Base-by-base conservation (phyloP, 2,113 vertebrate species). In the Pelodiscus sinensis region DNA sequence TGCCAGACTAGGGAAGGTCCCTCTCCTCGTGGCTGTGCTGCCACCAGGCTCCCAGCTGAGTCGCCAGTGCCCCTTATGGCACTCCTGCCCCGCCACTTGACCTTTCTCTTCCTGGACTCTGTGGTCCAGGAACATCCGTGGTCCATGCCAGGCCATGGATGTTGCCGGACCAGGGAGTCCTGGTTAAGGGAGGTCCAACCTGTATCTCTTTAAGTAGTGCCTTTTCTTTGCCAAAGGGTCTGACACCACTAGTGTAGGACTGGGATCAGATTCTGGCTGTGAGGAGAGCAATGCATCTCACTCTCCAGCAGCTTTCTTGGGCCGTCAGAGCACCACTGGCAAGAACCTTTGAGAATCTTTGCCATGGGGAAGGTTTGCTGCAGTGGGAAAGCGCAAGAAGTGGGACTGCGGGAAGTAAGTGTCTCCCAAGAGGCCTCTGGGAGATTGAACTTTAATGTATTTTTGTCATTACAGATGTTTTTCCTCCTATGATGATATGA, bases 401-500 rank as follows among this genome's bases (percentile, higher is more conserved):
- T 79, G 29, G 16, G 15, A 60, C 31, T 22, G 44, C n/a, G 18
- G 44, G 54, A 38, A 65, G 18, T 29, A 50, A 16, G 16, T n/a
- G 50, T 7, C 9, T 51, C 55, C 77, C n/a, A 71, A 35, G 9
- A 71, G 18, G 10, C 2, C n/a, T 44, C 9, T 27, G 85, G 13
- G 27, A 62, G 24, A 52, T 58, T 16, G 75, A 77, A 31, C 10
- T 57, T n/a, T 31, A 84, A 86, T 94, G 50, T 75, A 62, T 82
- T 27, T 86, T 93, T 90, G 22, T 90, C 82, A 83, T 55, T 52
- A 79, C 94, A 99, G 99, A 84, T 99, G 99, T 97, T 99, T 99
- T 94, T 99, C 99, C 52, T 99, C 99, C 52, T 99, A 99, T 77
- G 99, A 99, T 90, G 99, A 99, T 94, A 99, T 99, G 99, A 99